Percentiles rank a stretch among this genome's conserved stretches.
These are phyloP conservation scores for Eubasilissa splendida DNA, from an alignment of 2,888 invertebrate species.

Conservation along the genomic window DNA sequence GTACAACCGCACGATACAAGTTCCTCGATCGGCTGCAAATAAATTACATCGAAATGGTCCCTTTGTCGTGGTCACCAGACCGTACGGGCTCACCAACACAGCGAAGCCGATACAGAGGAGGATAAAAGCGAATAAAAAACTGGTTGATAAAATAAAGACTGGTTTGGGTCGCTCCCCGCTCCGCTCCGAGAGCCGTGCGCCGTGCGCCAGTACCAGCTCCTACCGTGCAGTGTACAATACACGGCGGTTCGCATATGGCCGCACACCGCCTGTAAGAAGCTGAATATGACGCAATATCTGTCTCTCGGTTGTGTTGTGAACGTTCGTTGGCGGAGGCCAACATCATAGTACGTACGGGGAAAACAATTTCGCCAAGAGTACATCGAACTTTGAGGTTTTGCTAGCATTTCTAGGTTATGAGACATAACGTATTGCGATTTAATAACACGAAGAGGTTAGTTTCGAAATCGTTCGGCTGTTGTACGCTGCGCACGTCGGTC, in stretches of 20 bases:
- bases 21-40: conserved; percentile 1
- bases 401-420: conserved; percentile 37
- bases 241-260: neutral
- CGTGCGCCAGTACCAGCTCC: neutral
- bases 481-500: neutral
- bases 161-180: conserved; percentile 32
- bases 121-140: conserved; percentile 29
- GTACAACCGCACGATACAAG: neutral
- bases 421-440: conserved; percentile 16
- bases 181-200: neutral
- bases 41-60: conserved; percentile 23
- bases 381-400: conserved; percentile 37
- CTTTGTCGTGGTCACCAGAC: conserved; percentile 23
- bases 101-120: conserved; percentile 14
- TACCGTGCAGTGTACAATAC: neutral
- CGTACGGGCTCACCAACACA: conserved; percentile 2
- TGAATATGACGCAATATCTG: conserved; percentile 25
- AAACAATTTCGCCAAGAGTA: conserved; percentile 41
- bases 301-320: conserved; percentile 17
- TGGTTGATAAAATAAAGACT: conserved; percentile 40
- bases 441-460: conserved; percentile 17
- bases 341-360: conserved; percentile 12
- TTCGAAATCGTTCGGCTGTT: conserved; percentile 25
- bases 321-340: neutral
- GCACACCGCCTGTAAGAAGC: conserved; percentile 6